Base-by-base conservation (phyloP, 2,888 invertebrate genomes). In the Eupelmus urozonus region DNA sequence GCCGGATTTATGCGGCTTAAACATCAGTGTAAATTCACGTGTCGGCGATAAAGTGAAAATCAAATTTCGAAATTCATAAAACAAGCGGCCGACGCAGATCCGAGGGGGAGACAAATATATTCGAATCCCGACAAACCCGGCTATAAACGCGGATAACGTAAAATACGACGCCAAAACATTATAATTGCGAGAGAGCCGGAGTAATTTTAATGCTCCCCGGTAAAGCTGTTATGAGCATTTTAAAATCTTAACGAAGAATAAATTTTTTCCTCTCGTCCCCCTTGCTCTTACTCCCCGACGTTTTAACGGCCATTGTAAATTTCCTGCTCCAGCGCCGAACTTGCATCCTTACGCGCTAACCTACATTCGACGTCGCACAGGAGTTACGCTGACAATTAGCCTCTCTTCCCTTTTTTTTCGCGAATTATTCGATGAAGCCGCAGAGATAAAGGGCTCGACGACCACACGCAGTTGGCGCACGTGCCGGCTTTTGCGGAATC, bases 231-330 rank as follows among this genome's bases (percentile, higher is more conserved):
- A 77, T 67, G 74, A 74, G 74, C 74, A 59, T 65, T 78, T 78
- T 49, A 62, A 70, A 74, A 63, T 74, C 70, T 78, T 74, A 74
- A 74, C 63, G 74, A 78, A 78, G 70, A 42, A 73, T 78, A 73
- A 73, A 74, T 73, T 78, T 78, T 70, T 73, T 69, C 27, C 65
- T 27, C 45, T 20, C 3, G n/a, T n/a, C 74, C 74, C 13, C 18
- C 59, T 2, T 49, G 20, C 29, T 23, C 2, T 29, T 1, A 0
- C 23, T n/a, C 5, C 20, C 4, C 45, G 42, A 4, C 34, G 27
- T 11, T 72, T 78, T 78, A 73, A 78, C 78, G 57, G 63, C 78
- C 49, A 69, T 29, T 69, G 78, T 78, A 78, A 78, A 78, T 78
- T 73, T 69, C 63, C 73, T n/a, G 29, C 45, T 63, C 60, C 29